phyloP scores from a whole-genome alignment of 2,113 vertebrate species.

The Machaerirhynchus nigripectus region DNA sequence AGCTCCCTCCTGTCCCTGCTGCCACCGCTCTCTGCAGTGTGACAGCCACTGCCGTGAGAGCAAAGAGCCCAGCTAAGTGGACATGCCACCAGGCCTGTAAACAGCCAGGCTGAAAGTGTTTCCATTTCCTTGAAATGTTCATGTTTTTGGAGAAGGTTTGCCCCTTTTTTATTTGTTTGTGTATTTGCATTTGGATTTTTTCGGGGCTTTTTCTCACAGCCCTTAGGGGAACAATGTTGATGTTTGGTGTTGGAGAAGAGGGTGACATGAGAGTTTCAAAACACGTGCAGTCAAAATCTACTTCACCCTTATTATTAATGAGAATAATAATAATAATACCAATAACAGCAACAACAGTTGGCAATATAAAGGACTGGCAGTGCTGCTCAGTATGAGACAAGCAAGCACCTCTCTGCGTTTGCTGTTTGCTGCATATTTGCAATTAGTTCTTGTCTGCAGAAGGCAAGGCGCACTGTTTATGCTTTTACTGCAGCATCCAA shows the following conservation, averaged over 20 bases:
- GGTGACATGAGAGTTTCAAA: not conserved
- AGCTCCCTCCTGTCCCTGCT: not conserved
- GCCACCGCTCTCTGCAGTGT: accelerated
- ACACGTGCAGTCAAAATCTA: not conserved
- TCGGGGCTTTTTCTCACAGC: not conserved
- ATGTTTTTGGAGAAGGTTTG: not conserved
- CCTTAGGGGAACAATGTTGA: not conserved
- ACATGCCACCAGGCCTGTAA: not conserved
- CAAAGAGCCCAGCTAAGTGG: not conserved
- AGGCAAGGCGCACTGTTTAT: not conserved
- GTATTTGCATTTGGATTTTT: not conserved
- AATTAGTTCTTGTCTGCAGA: not conserved
- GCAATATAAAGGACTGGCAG: not conserved
- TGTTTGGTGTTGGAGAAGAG: not conserved
- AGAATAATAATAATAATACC: not conserved
- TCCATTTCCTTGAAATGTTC: not conserved
- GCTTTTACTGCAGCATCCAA: constrained; percentile 10
- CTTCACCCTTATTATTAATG: not conserved
- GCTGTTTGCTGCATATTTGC: not conserved
- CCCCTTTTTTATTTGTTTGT: not conserved
- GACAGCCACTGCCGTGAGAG: not conserved
- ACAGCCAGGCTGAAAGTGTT: not conserved
- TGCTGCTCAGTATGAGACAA: not conserved
- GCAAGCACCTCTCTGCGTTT: not conserved
- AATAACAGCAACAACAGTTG: not conserved